phyloP scores from a whole-genome alignment of 1,140 invertebrate genomes.

The Pinna nobilis region DNA sequence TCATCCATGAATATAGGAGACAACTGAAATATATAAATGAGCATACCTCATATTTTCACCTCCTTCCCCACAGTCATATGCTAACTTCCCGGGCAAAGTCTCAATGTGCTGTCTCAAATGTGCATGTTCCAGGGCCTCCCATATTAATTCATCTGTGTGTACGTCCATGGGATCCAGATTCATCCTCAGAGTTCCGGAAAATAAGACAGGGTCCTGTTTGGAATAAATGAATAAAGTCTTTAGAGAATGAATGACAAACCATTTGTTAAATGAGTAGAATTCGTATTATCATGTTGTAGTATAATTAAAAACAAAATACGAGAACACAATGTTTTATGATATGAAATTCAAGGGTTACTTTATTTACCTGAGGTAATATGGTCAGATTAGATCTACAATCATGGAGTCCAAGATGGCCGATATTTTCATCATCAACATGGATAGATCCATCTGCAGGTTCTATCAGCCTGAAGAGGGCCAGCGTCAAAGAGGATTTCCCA shows the following conservation, averaged over 20 bases:
- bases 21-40: no score
- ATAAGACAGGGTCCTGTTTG: conserved; percentile 74
- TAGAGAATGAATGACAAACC: conserved; percentile 53
- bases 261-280: background rate
- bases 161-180: conserved; percentile 81
- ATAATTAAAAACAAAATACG: background rate
- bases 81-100: conserved; percentile 45
- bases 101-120: conserved; percentile 65
- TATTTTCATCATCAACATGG: conserved; percentile 88
- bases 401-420: conserved; percentile 76
- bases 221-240: conserved; percentile 54
- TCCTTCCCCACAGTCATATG: conserved; percentile 63
- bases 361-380: conserved; percentile 88
- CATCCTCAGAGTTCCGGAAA: conserved; percentile 72
- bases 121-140: conserved; percentile 57
- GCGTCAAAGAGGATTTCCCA: conserved; percentile 77
- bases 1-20: no score
- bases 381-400: conserved; percentile 84
- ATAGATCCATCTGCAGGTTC: conserved; percentile 85
- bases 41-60: conserved; percentile 72
- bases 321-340: conserved; percentile 35
- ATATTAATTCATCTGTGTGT: conserved; percentile 76
- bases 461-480: conserved; percentile 77
- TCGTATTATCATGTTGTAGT: background rate
- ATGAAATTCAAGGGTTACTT: conserved; percentile 67